Conservation (phyloP, 2,113 vertebrate species). For the Asarcornis scutulata region DNA sequence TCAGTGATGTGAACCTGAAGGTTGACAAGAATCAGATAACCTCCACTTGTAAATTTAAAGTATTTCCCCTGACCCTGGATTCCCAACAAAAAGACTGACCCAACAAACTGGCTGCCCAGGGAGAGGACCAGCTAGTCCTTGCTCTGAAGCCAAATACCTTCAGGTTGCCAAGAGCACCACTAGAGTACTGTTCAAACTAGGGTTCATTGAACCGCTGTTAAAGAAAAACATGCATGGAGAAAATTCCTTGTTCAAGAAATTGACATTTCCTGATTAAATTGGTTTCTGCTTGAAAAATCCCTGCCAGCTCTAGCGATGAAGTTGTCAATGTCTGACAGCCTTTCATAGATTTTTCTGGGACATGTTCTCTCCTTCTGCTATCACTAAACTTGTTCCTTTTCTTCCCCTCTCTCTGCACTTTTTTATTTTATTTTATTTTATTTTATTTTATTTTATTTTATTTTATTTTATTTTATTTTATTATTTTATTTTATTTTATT, state of each 20-base stretch:
- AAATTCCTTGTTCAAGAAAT: not conserved
- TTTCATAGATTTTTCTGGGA: not conserved
- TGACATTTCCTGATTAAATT: conserved; percentile 13
- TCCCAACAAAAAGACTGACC: not conserved
- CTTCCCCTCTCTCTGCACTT: not conserved
- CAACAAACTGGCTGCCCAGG: not conserved
- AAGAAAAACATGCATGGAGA: not conserved
- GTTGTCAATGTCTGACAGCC: not conserved
- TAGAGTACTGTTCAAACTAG: not conserved
- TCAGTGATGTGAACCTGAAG: not conserved
- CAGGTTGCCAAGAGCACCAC: not conserved
- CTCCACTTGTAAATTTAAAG: not conserved
- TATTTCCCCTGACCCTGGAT: not conserved
- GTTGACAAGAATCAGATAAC: not conserved
- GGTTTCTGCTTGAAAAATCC: conserved; percentile 42
- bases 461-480: too few relatives aligned
- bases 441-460: not conserved
- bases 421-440: not conserved
- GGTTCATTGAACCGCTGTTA: not conserved
- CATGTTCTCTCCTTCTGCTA: not conserved
- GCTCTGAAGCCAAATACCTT: not conserved
- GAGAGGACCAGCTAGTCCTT: not conserved
- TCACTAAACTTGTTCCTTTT: not conserved
- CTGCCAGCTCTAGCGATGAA: not conserved
- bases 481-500: not conserved